Base-by-base conservation (phyloP, 2,888 invertebrate genomes). In the Seira ritae region DNA sequence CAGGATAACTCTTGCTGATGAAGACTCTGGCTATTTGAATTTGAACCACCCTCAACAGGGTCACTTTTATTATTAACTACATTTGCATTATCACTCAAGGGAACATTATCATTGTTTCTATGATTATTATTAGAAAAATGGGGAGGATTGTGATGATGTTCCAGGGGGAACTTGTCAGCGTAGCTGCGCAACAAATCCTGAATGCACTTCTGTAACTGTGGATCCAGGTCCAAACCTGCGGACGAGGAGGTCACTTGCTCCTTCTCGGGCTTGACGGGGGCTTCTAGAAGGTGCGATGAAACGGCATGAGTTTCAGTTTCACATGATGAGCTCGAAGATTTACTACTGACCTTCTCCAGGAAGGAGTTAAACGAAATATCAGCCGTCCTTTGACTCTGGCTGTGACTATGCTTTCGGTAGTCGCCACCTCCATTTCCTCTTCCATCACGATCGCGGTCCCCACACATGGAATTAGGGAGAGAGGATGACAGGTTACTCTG, bases 181-280 rank as follows among this genome's bases (percentile, higher is more conserved):
- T 86, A 87, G 46, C 79, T 74, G 79, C 85, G 79, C 10, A 86
- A 72, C 20, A 87, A 75, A 4, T 86, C 85, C 55, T 87, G 84
- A 37, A 87, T 83, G 70, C 86, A 86, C 23, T 85, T 85, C 73
- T 84, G 79, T 31, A 87, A 77, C 42, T 76, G 71, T 31, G 81
- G 84, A 66, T 85, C 84, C 17, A 74, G 42, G 31, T 31, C 31
- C 31, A 31, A 31, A 31, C 31, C 31, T 31, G 31, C n/a, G n/a
- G n/a, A n/a, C n/a, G n/a, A n/a, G n/a, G n/a, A n/a, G n/a, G n/a
- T 31, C 8, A 31, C 31, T 19, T 72, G 75, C 42, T 83, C 83
- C 66, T 78, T 83, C 60, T 83, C 77, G 22, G 77, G 83, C 71
- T 69, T 83, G 55, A 83, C 83, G 17, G 83, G 83, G 15, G 69